Percentiles rank a stretch among this genome's conserved stretches.
phyloP scores from a whole-genome alignment of 2,113 vertebrate species.

The Pygoscelis antarcticus region DNA sequence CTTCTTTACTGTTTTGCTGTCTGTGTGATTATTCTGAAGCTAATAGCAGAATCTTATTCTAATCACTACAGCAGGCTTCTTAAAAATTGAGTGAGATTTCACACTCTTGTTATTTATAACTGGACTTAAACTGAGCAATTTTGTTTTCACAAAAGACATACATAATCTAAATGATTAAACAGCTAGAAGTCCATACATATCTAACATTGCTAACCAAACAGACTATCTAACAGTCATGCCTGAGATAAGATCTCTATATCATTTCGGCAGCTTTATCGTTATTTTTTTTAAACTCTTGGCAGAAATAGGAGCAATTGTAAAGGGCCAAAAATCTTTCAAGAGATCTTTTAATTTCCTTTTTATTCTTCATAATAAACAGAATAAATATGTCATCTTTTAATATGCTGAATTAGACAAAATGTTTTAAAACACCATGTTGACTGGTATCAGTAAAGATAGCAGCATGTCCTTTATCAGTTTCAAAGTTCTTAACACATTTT shows the following conservation, averaged over 20 bases:
- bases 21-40: background rate
- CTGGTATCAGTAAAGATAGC: background rate
- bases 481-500: background rate
- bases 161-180: background rate
- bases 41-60: background rate
- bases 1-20: background rate
- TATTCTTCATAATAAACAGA: background rate
- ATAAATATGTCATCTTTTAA: background rate
- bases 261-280: background rate
- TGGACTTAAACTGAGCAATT: background rate
- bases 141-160: background rate
- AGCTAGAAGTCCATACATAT: background rate
- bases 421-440: background rate
- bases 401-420: background rate
- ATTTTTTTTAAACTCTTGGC: background rate
- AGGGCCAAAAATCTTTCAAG: background rate
- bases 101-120: background rate
- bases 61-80: background rate
- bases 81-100: background rate
- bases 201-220: background rate
- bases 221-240: background rate
- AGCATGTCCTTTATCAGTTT: background rate
- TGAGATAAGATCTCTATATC: background rate
- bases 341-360: slow-evolving; percentile 55
- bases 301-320: background rate